Evolutionary conservation across 2,113 vertebrate species (phyloP), one percentile per base, ranked within the genome.

Genomic region (Syngnathoides biaculeatus): DNA sequence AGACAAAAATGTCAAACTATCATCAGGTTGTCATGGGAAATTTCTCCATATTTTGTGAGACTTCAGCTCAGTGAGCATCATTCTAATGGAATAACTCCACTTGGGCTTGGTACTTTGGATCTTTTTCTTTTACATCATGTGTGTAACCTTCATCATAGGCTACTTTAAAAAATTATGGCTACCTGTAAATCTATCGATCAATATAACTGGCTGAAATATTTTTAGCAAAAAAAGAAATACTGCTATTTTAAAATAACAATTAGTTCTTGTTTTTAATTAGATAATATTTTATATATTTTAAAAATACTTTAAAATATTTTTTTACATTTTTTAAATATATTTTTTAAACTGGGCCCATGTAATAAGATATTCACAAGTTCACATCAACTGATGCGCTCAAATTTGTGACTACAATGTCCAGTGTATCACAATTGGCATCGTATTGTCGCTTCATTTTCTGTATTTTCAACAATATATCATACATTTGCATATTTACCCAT

Each of bases 401-500:
- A n/a, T 42, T 2, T 57, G 26, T 57, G 55, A 27, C 15, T 26
- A 56, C 7, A 30, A 17, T 57, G 26, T 15, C 40, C 60, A 62
- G n/a, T 9, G 14, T 5, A 45, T 45, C 8, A 39, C 2, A 59
- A 20, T 59, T 53, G 66, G 61, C 22, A 13, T 61, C 58, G 35
- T 65, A 52, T 67, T n/a, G 62, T 71, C 57, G 17, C 13, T 75
- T 76, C 24, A 67, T 73, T 55, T 48, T 63, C 30, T 53, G 63
- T 40, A 58, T 27, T 66, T n/a, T 68, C 64, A 74, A 43, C 58
- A 76, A 43, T 10, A 8, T 67, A 74, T 56, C 39, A 72, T 53
- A 20, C 43, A 76, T 72, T 70, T 81, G 48, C 67, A 63, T 69
- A 60, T 65, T 72, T 69, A 55, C 60, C 60, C 72, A 66, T 65